Percentiles rank a stretch among this genome's conserved stretches.
Conservation (phyloP, 2,888 invertebrate genomes). For the Nysson spinosus region DNA sequence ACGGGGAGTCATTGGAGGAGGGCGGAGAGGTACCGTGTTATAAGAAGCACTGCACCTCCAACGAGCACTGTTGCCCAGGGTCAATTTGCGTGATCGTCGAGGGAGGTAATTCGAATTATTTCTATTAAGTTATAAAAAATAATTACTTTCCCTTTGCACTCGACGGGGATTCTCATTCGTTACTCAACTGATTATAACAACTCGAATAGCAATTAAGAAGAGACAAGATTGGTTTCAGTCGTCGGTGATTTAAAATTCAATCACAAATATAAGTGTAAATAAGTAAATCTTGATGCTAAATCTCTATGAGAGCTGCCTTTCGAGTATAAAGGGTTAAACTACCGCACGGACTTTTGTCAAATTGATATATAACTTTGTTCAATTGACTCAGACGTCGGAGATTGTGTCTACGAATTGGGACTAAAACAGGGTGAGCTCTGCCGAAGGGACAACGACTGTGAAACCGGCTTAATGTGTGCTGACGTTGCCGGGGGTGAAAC, state of each 20-base stretch:
- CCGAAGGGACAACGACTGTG: conserved; percentile 90
- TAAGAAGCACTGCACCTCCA: conserved; percentile 85
- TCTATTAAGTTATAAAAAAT: background rate
- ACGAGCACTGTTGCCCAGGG: conserved; percentile 91
- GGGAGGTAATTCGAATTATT: conserved; percentile 78
- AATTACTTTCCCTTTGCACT: no score
- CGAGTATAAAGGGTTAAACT: background rate
- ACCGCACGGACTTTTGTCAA: background rate
- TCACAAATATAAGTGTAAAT: no score
- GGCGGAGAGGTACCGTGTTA: conserved; percentile 84
- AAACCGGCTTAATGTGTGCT: conserved; percentile 89
- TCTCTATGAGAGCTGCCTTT: no score
- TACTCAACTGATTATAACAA: no score
- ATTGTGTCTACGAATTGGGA: conserved; percentile 84
- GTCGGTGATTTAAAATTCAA: no score
- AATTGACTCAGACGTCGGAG: conserved; percentile 80
- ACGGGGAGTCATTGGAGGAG: conserved; percentile 78
- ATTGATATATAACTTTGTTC: background rate
- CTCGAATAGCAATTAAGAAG: no score
- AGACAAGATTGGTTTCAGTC: no score
- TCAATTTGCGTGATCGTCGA: conserved; percentile 86
- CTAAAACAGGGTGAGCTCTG: conserved; percentile 90
- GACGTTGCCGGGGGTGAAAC: conserved; percentile 83
- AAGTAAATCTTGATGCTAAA: no score
- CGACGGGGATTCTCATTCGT: no score